Base-by-base conservation (phyloP, 2,797 vertebrate species). In the Erithacus rubecula region DNA sequence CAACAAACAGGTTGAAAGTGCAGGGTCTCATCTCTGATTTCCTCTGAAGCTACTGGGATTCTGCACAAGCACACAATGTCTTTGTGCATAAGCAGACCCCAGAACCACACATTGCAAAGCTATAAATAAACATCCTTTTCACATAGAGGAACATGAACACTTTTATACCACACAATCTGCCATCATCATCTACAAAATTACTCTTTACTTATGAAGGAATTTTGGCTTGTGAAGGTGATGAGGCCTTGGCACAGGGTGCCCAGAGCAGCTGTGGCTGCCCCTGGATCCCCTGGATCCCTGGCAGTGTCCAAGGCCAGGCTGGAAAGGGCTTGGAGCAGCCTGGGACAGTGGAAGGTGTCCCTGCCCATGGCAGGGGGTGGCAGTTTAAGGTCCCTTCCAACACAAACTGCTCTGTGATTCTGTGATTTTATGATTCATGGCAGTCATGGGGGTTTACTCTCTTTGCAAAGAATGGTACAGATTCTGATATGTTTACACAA, bases 151-250 rank as follows among this genome's bases (percentile, higher is more conserved):
- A 44, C 3, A 34, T 4, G 21, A 67, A 76, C 5, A 14, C 16
- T 60, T 60, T 56, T 22, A 37, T 8, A 71, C 5, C 43, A 62
- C 18, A 20, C 23, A 24, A 53, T 46, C 47, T 86, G 21, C 27
- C 32, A 22, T 9, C n/a, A 43, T 20, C 16, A 10, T 22, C 44
- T 39, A 65, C 52, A 52, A 52, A 80, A n/a, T 34, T 59, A 39
- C 13, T 59, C 46, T 23, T 52, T 24, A 59, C 11, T 64, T 30
- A 22, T 14, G 24, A 59, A 59, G 29, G 2, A 58, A 59, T 52
- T 39, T 1, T 0, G 0, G 13, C 0, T 32, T 46, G 24, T 6
- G 53, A 67, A 1, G 23, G 14, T 34, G 29, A 1, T 0, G 0
- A 65, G 39, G 10, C 1, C 27, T 20, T 72, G 52, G n/a, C 37